These are phyloP conservation scores for Gisinianus flammeolus DNA, from an alignment of 2,888 invertebrate genomes.

Conservation along the genomic window DNA sequence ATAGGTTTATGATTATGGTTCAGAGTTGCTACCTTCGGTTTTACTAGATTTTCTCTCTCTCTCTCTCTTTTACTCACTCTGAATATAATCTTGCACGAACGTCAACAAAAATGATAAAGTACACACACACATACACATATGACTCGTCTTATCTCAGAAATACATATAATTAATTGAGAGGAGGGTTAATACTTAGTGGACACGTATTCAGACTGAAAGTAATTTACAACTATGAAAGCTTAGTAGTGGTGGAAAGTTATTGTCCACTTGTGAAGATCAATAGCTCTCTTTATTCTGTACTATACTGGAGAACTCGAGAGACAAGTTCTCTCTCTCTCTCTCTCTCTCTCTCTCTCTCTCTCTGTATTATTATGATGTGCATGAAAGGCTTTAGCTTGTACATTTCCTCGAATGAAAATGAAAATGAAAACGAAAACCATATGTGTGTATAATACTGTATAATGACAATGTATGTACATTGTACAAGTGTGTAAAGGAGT, in stretches of 20 bases:
- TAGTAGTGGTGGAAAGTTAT: neutral
- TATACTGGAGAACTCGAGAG: too few relatives aligned
- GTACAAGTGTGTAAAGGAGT: neutral
- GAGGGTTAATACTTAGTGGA: conserved; percentile 10
- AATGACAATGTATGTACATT: neutral
- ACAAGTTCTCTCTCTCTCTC: neutral
- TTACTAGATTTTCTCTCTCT: conserved; percentile 2
- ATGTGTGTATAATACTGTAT: neutral
- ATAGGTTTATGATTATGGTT: conserved; percentile 8
- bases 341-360: neutral
- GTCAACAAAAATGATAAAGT: conserved; percentile 20
- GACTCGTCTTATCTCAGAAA: neutral
- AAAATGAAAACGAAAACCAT: neutral
- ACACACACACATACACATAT: neutral
- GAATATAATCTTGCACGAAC: conserved; percentile 11
- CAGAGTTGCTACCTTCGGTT: neutral
- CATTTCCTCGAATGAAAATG: neutral
- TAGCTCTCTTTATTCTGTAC: conserved; percentile 8
- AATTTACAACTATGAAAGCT: conserved; percentile 28
- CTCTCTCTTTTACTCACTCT: neutral
- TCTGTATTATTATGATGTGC: neutral
- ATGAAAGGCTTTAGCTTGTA: neutral
- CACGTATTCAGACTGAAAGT: conserved; percentile 18
- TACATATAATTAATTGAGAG: conserved; percentile 18
- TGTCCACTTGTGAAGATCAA: conserved; percentile 35